A percentile compares a stretch with the other conserved stretches of the same genome.
These are phyloP conservation scores for Danaus chrysippus DNA, from an alignment of 2,888 invertebrate species.

Conservation along the genomic window DNA sequence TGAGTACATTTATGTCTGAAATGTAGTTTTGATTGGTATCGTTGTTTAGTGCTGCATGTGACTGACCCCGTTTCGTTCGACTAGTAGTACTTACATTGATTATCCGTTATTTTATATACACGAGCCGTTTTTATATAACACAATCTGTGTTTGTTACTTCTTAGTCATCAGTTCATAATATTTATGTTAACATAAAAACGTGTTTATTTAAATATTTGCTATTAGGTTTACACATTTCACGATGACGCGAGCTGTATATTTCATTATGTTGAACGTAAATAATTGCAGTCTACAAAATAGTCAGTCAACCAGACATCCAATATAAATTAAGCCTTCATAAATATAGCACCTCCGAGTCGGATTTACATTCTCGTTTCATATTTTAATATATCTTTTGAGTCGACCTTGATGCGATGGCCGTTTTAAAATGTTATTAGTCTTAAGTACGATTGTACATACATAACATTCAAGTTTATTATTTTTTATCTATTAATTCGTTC, in stretches of 20 bases:
- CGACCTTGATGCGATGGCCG: neutral
- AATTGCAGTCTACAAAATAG: too few species aligned
- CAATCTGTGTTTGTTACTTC: neutral
- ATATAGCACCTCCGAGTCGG: neutral
- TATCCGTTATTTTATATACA: too few species aligned
- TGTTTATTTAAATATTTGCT: neutral
- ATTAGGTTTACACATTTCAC: too few species aligned
- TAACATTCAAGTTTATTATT: conserved; percentile 1
- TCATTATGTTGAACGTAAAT: too few species aligned
- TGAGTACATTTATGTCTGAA: too few species aligned
- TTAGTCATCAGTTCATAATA: conserved; percentile 2
- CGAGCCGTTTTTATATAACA: neutral
- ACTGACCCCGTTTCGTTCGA: too few species aligned
- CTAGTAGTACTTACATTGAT: too few species aligned
- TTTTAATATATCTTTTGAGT: conserved; percentile 2
- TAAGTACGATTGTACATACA: neutral
- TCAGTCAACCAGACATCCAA: neutral
- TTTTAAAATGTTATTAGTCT: neutral
- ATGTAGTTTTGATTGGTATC: too few species aligned
- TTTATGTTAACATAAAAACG: conserved; percentile 1
- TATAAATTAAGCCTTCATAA: neutral
- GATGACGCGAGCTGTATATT: too few species aligned
- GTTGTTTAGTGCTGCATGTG: too few species aligned
- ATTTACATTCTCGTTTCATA: conserved; percentile 2
- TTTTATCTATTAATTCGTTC: neutral